Conservation (phyloP, 2,113 vertebrate genomes). For the Rhea pennata region DNA sequence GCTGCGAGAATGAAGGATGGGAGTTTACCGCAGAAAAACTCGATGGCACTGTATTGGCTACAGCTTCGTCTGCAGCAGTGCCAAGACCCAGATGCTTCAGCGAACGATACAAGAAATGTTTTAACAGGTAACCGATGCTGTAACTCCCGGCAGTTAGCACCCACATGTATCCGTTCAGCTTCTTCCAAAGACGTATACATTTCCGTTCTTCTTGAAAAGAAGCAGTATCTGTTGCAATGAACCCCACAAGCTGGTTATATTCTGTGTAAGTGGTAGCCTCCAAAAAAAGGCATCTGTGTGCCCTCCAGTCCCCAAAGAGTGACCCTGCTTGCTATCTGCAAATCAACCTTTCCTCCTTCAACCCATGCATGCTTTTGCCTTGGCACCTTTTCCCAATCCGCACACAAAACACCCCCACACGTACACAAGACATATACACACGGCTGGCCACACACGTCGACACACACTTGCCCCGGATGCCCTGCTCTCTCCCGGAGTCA, state of each 20-base stretch:
- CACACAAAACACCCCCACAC: no score
- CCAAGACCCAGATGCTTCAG: background rate
- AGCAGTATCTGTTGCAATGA: background rate
- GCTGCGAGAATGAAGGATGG: background rate
- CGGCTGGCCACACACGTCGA: no score
- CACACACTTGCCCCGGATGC: no score
- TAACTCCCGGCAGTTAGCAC: background rate
- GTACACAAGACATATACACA: no score
- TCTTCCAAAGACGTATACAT: background rate
- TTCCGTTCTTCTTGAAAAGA: background rate
- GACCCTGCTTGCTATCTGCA: no score
- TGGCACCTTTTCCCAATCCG: no score
- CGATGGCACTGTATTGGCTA: background rate
- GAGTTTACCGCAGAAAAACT: background rate
- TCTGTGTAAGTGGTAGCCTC: background rate
- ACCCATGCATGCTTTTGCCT: no score
- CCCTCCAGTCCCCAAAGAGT: background rate
- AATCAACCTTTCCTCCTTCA: no score
- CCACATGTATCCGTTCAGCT: accelerated
- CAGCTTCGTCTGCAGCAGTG: background rate
- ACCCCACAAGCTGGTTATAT: background rate
- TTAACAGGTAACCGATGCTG: accelerated
- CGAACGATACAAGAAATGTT: background rate
- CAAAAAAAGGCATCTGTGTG: background rate
- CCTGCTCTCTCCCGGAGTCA: no score